Evolutionary conservation across 2,888 invertebrate genomes (phyloP), one percentile per base, ranked within the genome.

Genomic region (Sycophila texana): DNA sequence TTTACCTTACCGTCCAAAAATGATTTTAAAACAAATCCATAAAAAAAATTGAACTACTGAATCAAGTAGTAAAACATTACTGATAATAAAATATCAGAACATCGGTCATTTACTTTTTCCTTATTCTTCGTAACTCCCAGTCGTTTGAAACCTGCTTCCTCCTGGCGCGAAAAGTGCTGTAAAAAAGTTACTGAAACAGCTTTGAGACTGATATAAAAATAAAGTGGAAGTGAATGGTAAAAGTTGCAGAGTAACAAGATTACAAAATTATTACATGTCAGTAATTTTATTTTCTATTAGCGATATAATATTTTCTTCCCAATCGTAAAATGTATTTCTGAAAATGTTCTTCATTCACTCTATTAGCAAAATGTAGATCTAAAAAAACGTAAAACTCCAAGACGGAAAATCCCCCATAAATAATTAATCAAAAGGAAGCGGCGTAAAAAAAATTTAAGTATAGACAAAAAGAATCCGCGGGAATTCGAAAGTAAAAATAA

Each of bases 171-270:
- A 63, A 73, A 68, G 22, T 68, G 57, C 68, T 61, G 47, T 73
- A 75, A 78, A 78, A 73, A 73, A 78, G 78, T 78, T 74, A n/a
- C 53, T 10, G 14, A 53, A 77, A 60, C 53, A 58, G 60, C 16
- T n/a, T n/a, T 60, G 67, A 39, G 53, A 67, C n/a, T 22, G 66
- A 16, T 61, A 67, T 60, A 57, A 74, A 74, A 74, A 67, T 73
- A 68, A 74, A 66, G 47, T 61, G 67, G 53, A 72, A 73, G 60
- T 73, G 67, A 61, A 77, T 60, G 61, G 61, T 60, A 68, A 30
- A 73, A 73, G 39, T 71, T 57, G 47, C 12, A 13, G 7, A 18
- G 63, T 14, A 22, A 75, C 60, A 67, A 65, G 72, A 67, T 73
- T 77, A 60, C 53, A 18, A 18, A 77, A 60, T 67, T 39, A 67